Evolutionary conservation across 2,797 vertebrate genomes (phyloP), one percentile per base, ranked within the genome.

Genomic region (Microhierax caerulescens): DNA sequence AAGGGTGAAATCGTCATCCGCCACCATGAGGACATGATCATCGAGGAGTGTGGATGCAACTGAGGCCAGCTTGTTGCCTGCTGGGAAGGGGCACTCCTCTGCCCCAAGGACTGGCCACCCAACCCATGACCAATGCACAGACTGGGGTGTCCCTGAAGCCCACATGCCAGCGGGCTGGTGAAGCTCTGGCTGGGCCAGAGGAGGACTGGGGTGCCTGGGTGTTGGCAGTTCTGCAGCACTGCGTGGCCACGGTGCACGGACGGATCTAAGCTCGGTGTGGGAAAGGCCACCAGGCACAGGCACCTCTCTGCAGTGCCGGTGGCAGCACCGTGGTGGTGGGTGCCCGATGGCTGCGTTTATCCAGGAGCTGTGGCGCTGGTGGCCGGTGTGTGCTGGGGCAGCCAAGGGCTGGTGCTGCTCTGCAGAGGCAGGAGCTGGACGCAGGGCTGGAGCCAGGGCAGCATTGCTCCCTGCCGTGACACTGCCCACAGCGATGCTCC

Each of bases 1-100:
- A 98, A 95, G 6, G 98, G 98, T 0, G 98, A 98, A 24, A 87
- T 99, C 25, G 97, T 98, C 2, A 85, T 99, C 82, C 98, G 98
- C 2, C 99, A 99, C 85, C 99, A 99, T 2, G 99, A 99, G 94
- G 99, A 99, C 95, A 99, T 99, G 99, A 95, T 99, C 21, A 98
- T 99, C 14, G 99, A 99, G 74, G 99, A 99, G 94, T 99, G 99
- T 2, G 99, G 99, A 83, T 99, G 99, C 94, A 99, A 99, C 93
- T 99, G 95, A 97, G 32, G 21, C 27, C 64, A 9, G 23, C 56
- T 54, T 2, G 2, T 5, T 14, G 27, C 37, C 32, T 3, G 15
- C 77, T 3, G 15, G 51, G 43, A 67, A 51, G 37, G 59, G 4
- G 13, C 43, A 64, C 60, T 1, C 3, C 23, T n/a, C 56, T 48